Conservation (phyloP, 1,140 invertebrate genomes). For the Archivesica marissinica region DNA sequence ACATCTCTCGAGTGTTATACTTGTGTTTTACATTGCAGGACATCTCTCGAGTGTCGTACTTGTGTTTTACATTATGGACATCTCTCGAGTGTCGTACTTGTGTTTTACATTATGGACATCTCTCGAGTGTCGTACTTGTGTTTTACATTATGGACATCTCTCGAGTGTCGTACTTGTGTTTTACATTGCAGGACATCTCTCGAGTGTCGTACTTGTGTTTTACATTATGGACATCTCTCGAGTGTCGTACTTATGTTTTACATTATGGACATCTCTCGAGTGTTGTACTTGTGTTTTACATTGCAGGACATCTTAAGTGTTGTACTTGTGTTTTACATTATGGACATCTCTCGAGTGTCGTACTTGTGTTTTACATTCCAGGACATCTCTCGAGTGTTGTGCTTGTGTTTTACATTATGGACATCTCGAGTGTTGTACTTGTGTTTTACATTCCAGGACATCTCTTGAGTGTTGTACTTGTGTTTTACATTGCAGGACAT, state of each 20-base stretch:
- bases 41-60: conserved; percentile 99
- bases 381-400: too few species aligned
- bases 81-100: background rate
- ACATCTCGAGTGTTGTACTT: conserved; percentile 99
- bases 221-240: too few species aligned
- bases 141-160: too few species aligned
- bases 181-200: conserved; percentile 94
- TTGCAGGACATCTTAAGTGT: too few species aligned
- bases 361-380: conserved; percentile 98
- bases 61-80: conserved; percentile 98
- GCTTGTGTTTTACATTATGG: conserved; percentile 83
- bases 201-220: conserved; percentile 98
- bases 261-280: conserved; percentile 96
- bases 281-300: conserved; percentile 98
- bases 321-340: conserved; percentile 2
- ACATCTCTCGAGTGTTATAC: too few species aligned
- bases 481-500: conserved; percentile 90
- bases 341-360: conserved; percentile 99
- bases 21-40: conserved; percentile 87
- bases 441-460: too few species aligned
- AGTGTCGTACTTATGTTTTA: background rate
- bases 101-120: conserved; percentile 90
- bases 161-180: background rate
- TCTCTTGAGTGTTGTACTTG: background rate
- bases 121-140: conserved; percentile 99